Evolutionary conservation across 2,888 invertebrate species (phyloP), one percentile per base, ranked within the genome.

Genomic region (Odontothrips loti): DNA sequence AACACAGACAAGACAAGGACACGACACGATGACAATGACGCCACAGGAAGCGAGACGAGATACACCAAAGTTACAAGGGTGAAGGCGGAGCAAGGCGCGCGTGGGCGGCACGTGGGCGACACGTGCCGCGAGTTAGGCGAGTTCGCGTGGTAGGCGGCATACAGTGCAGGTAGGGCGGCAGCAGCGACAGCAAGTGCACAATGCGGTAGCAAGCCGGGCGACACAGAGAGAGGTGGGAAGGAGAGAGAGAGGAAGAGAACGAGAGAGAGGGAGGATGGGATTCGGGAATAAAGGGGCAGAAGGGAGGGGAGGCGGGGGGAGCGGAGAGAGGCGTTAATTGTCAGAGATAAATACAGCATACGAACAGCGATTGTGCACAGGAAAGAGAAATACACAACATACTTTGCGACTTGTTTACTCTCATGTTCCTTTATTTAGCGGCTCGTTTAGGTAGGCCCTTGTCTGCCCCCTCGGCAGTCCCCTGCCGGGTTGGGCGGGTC

Each of bases 1-100:
- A 80, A 83, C 83, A 82, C 82, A 79, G 80, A 82, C 81, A 82
- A 79, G 81, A 83, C 82, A 84, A 83, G 81, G 82, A 83, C 82
- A 82, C 81, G 82, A 82, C 81, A 82, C 81, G 82, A 82, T 81
- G 82, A 82, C 82, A 83, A 82, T 68, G 79, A 80, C 34, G 43
- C 34, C 34, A 80, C 47, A 79, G 75, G 48, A 75, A 79, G 80
- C 51, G 11, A 68, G 34, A 6, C 51, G 11, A 68, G 34, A 6
- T 43, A 43, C 34, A 48, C 63, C 12, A 23, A 27, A 29, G 81
- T 58, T 68, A 81, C 83, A 82, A 79, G 82, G 68, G 68, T 58
- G 68, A n/a, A n/a, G n/a, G n/a, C 68, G 27, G 68, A n/a, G 23
- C 4, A 27, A 8, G 8, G 68, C 68, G 84, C 84, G 68, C 68